A percentile compares a stretch with the other conserved stretches of the same genome.
phyloP scores from a whole-genome alignment of 2,888 invertebrate genomes.

The Philaethria dido region DNA sequence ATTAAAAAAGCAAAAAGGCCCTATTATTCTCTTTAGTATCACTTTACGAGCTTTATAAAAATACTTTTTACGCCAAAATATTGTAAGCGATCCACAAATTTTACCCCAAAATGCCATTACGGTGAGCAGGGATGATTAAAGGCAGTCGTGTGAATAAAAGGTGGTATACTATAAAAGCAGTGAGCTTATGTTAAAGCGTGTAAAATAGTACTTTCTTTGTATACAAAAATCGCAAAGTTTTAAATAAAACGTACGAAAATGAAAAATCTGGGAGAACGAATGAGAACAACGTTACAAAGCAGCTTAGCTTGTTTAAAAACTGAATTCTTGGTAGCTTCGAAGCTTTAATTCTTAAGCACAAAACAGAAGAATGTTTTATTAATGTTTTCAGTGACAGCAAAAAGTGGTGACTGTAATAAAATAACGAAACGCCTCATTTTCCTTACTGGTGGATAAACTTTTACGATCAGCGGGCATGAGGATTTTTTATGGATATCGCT shows the following conservation, averaged over 20 bases:
- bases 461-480: slow-evolving; percentile 38
- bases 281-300: slow-evolving; percentile 26
- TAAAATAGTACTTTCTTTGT: slow-evolving; percentile 29
- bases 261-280: slow-evolving; percentile 24
- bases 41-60: slow-evolving; percentile 23
- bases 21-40: slow-evolving; percentile 21
- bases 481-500: slow-evolving; percentile 36
- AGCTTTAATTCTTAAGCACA: slow-evolving; percentile 24
- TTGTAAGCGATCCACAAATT: slow-evolving; percentile 27
- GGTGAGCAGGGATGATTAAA: slow-evolving; percentile 26
- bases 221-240: slow-evolving; percentile 28
- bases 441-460: slow-evolving; percentile 33
- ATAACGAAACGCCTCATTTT: slow-evolving; percentile 33
- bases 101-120: slow-evolving; percentile 29
- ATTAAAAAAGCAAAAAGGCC: not conserved
- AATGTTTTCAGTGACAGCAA: slow-evolving; percentile 19
- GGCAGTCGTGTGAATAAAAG: slow-evolving; percentile 31
- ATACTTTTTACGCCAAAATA: slow-evolving; percentile 18
- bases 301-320: slow-evolving; percentile 30
- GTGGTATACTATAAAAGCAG: slow-evolving; percentile 23
- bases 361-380: slow-evolving; percentile 23
- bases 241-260: slow-evolving; percentile 28
- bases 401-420: slow-evolving; percentile 20
- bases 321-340: slow-evolving; percentile 18
- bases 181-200: slow-evolving; percentile 28